Conservation (phyloP, 1,140 invertebrate species). For the Pectinophora gossypiella region DNA sequence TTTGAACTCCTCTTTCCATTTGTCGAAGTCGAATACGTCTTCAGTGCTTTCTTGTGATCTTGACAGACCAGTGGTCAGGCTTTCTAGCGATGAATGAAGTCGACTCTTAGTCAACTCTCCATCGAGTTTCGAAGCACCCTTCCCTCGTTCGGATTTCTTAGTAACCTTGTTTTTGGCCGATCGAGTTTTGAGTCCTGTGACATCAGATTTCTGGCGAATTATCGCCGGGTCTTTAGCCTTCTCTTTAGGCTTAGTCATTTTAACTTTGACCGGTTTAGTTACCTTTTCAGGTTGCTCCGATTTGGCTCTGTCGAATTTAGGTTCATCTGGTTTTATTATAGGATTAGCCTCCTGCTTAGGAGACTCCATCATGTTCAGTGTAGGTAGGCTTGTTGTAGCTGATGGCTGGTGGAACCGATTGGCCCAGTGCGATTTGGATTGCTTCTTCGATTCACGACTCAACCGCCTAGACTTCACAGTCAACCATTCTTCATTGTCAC, state of each 20-base stretch:
- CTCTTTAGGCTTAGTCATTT: constrained; percentile 35
- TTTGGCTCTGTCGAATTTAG: constrained; percentile 47
- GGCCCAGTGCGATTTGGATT: constrained; percentile 78
- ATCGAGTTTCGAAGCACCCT: constrained; percentile 34
- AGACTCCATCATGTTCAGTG: constrained; percentile 76
- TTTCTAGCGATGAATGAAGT: constrained; percentile 69
- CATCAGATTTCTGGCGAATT: constrained; percentile 77
- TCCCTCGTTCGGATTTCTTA: constrained; percentile 42
- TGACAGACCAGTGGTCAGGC: constrained; percentile 57
- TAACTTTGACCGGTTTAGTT: constrained; percentile 21
- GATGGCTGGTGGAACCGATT: constrained; percentile 81
- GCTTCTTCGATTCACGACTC: constrained; percentile 68
- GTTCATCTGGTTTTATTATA: constrained; percentile 23
- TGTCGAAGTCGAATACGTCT: constrained; percentile 62
- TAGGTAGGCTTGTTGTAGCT: constrained; percentile 80
- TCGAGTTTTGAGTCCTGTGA: constrained; percentile 76
- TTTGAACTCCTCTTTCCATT: constrained; percentile 66
- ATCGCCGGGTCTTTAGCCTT: constrained; percentile 60
- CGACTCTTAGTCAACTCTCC: constrained; percentile 54
- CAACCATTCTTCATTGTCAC: constrained; percentile 79
- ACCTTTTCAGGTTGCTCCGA: constrained; percentile 49
- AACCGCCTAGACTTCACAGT: constrained; percentile 79
- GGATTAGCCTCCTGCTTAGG: constrained; percentile 62
- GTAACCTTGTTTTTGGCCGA: constrained; percentile 49
- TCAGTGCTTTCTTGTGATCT: constrained; percentile 60